Evolutionary conservation across 2,113 vertebrate genomes (phyloP), one percentile per base, ranked within the genome.

Genomic region (Cinclus cinclus): DNA sequence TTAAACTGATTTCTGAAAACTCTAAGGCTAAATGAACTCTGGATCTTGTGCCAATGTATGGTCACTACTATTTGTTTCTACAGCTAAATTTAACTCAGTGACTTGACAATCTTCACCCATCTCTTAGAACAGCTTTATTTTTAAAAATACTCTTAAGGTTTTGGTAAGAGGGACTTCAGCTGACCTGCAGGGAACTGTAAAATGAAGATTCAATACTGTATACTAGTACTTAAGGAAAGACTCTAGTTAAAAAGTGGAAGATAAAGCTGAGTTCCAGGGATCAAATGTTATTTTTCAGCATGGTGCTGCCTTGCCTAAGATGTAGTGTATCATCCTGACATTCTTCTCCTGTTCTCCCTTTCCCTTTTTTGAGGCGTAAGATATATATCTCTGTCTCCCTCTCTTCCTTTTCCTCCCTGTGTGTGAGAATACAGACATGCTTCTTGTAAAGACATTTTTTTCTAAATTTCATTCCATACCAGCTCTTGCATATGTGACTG

Each of bases 401-500:
- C 74, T 83, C 20, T 59, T 39, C 7, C 67, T 85, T 93, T 90
- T 91, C 87, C 58, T 96, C 86, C 80, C 37, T 37, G 4, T 65
- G 53, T 63, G 78, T 97, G 95, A 82, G 30, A 70, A 81, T 95
- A 60, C 65, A n/a, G 39, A 84, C 62, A 95, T 92, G 85, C 89
- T 97, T 97, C 83, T 24, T 86, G 28, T 92, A 79, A 93, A 91
- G 67, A 81, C 13, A 22, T 90, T 92, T 91, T 83, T 94, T 83
- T 92, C 90, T 92, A 47, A 71, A 93, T 78, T 80, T 87, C 87
- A 31, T 93, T 89, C 94, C 87, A 76, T 96, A 74, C 42, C 33
- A 55, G 79, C 56, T 75, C 73, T 90, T 95, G 85, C 71, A 73
- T 95, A 94, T 96, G 96, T 98, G 97, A 96, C 96, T 97, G 96